phyloP scores from a whole-genome alignment of 2,888 invertebrate genomes.

The Himalopsyche kuldschensis region DNA sequence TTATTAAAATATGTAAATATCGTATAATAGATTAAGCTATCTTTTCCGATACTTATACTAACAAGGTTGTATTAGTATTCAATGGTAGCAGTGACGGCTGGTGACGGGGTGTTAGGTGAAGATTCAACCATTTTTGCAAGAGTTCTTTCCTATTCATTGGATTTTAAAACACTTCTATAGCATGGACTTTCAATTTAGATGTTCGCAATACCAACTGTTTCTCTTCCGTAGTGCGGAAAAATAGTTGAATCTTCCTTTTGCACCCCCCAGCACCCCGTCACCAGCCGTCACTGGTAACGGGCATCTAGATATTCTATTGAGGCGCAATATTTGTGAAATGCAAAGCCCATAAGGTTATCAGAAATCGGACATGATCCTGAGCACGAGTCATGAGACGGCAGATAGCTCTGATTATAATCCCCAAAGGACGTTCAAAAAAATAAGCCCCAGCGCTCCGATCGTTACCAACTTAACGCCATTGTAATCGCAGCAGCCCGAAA shows the following conservation, averaged over 20 bases:
- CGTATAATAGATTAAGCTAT: neutral
- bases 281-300: too few species aligned
- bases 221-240: too few species aligned
- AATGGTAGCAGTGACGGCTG: too few species aligned
- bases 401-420: slow-evolving; percentile 34
- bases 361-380: neutral
- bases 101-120: too few species aligned
- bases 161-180: too few species aligned
- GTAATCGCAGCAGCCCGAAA: slow-evolving; percentile 23
- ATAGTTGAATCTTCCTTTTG: too few species aligned
- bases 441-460: slow-evolving; percentile 12
- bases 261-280: too few species aligned
- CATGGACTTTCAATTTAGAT: too few species aligned
- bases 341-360: neutral
- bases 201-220: too few species aligned
- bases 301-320: neutral
- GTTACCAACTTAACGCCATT: slow-evolving; percentile 34
- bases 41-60: neutral
- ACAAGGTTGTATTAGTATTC: neutral
- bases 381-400: slow-evolving; percentile 6
- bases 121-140: too few species aligned
- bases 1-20: too few species aligned
- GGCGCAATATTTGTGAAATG: neutral
- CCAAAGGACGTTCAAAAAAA: slow-evolving; percentile 14
- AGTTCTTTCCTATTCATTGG: too few species aligned